These are phyloP conservation scores for Parnassius orleans DNA, from an alignment of 2,888 invertebrate genomes.

Conservation along the genomic window DNA sequence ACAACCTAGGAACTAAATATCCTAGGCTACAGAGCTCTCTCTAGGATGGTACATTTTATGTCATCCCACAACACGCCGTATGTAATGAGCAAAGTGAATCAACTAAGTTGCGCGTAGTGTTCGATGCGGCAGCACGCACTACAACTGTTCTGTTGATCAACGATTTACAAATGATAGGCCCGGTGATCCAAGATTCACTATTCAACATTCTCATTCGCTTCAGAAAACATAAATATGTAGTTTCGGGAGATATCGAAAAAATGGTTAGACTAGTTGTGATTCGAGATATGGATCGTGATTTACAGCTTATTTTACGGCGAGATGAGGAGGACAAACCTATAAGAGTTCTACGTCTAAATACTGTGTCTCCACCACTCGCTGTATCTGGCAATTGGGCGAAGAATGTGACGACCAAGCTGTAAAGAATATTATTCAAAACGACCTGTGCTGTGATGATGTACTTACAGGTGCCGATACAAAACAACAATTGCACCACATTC, in stretches of 20 bases:
- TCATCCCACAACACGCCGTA: too few species aligned
- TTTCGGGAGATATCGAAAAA: background rate
- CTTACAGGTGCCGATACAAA: background rate
- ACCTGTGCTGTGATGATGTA: background rate
- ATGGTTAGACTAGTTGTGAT: slow-evolving; percentile 1
- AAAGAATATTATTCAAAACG: background rate
- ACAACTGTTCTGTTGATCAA: too few species aligned
- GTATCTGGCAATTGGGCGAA: background rate
- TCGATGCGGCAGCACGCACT: too few species aligned
- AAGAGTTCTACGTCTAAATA: background rate
- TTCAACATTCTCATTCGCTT: too few species aligned
- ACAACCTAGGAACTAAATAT: slow-evolving; percentile 7
- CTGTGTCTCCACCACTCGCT: background rate
- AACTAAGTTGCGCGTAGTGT: too few species aligned
- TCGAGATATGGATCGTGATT: background rate
- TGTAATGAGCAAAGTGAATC: too few species aligned
- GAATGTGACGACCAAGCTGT: background rate
- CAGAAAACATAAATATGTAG: too few species aligned
- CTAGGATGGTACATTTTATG: slow-evolving; percentile 2
- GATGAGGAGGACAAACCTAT: background rate
- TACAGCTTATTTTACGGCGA: slow-evolving; percentile 2
- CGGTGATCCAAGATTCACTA: too few species aligned
- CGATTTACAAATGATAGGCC: too few species aligned
- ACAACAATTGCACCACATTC: too few species aligned
- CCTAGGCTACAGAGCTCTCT: slow-evolving; percentile 9